Base-by-base conservation (phyloP, 2,797 vertebrate species). In the Bryconaethiops microstoma region DNA sequence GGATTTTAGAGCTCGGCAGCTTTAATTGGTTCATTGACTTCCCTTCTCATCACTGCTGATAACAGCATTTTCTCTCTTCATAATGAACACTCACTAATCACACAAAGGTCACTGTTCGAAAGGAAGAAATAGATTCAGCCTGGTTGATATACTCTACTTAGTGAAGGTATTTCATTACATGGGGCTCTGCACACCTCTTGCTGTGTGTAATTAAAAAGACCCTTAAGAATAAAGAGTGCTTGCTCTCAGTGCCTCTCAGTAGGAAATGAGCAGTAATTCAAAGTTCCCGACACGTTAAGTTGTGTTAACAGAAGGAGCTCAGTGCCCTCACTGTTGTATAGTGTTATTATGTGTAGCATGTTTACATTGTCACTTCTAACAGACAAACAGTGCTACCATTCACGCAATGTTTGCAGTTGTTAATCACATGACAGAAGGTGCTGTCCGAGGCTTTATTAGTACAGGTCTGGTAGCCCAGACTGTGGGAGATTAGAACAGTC, bases 361-460 rank as follows among this genome's bases (percentile, higher is more conserved):
- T 69, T 78, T 77, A 55, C 39, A 63, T 64, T 69, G 42, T 73
- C 16, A 77, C 59, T 73, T 70, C 39, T 57, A 55, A 52, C 54
- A 80, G 60, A 69, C 69, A 77, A 69, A 65, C 57, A 54, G 77
- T 62, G 78, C 57, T 29, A 3, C 21, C 62, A 63, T 42, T 77
- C 57, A 83, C 64, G 69, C 35, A 39, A 21, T 64, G 64, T 71
- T 54, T 73, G 25, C 50, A 19, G 68, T 68, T 60, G 63, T 39
- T 78, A 82, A 81, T 52, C 78, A 74, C 75, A 72, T 25, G 67
- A 17, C 68, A 40, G 70, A 72, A 55, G 64, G 60, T 21, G 64
- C 52, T 55, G 74, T 75, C 75, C 75, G 59, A 63, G 74, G 72
- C 65, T 78, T 67, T 72, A 42, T 77, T 77, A 77, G 72, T 73